Base-by-base conservation (phyloP, 2,797 vertebrate genomes). In the Sebastes cheni region DNA sequence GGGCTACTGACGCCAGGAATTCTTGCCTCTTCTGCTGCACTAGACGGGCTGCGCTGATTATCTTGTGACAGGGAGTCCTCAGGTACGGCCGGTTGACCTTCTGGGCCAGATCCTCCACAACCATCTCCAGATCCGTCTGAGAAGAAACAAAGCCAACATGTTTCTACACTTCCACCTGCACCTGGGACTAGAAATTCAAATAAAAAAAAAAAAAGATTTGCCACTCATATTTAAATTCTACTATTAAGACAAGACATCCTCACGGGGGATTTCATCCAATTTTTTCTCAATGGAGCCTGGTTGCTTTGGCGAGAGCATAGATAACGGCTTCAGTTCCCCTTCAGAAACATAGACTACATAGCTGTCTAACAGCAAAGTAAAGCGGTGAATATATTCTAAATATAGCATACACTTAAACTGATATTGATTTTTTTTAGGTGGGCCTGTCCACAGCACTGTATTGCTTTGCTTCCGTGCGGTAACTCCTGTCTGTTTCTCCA, bases 21-120 rank as follows among this genome's bases (percentile, higher is more conserved):
- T 99, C 99, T 88, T 98, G 97, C 64, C 98, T 96, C 93, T 99
- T 99, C 93, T 99, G 99, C 91, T 99, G 98, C 70, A 99, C 99
- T 1, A 99, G 96, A 66, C 98, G 98, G 1, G 99, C 97, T 0
- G 98, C 98, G 0, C 97, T 97, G 88, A 99, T 98, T 61, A 99
- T 99, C 92, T 98, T 99, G 91, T 99, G 99, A 75, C 97, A 97
- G 16, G 99, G 98, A 0, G 99, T 99, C 84, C 98, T 97, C 89
- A 99, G 96, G 91, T 99, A 99, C 81, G 99, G 98, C 90, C 99
- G 95, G 91, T 99, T 99, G 72, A 99, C 98, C 93, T 99, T 99
- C 94, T 99, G 99, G 55, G 99, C 98, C 91, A 99, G 96, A 91
- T 99, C 99, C 92, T 99, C 98, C 52, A 98, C 99, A 20, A 99